Evolutionary conservation across 2,797 vertebrate genomes (phyloP), one percentile per base, ranked within the genome.

Genomic region (Melanotaenia maccullochi): DNA sequence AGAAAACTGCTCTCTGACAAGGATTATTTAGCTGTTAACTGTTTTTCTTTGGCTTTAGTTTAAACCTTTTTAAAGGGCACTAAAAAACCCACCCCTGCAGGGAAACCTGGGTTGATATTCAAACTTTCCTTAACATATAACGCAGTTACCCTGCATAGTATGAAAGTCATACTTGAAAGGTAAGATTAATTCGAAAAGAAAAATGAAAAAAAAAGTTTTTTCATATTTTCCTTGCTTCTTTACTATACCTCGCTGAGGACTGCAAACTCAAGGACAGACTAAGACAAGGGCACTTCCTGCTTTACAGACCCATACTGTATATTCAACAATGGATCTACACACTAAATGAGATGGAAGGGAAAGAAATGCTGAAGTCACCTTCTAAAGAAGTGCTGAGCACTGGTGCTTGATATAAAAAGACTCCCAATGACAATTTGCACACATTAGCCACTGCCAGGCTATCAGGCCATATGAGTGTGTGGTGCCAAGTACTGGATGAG

Each of bases 401-500:
- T 89, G 85, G 90, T 84, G 89, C 90, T 89, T 90, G 87, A 82
- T 93, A 91, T 91, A 89, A 92, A 92, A 92, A 90, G 91, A 92
- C 89, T 90, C 90, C 91, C 90, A 92, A 93, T 92, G 93, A 94
- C 92, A 92, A 93, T 94, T 94, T 94, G 92, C 93, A 92, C 92
- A 93, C 92, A 94, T 93, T 94, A 93, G 87, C 93, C 88, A 88
- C 68, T 76, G 89, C 87, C 91, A 87, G 87, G 83, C 91, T 92
- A 92, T 90, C 86, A 81, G 86, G 85, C 89, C 73, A 69, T 75
- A 83, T 80, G 89, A 83, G 89, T 73, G 87, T 76, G 82, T 35
- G 22, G 80, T 90, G 92, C 91, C 92, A 93, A 93, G 90, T 82
- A 73, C 85, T 76, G 75, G 82, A 83, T 59, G 82, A 74, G 65